phyloP scores from a whole-genome alignment of 2,888 invertebrate genomes.

The Drosophila neoperkinsi region DNA sequence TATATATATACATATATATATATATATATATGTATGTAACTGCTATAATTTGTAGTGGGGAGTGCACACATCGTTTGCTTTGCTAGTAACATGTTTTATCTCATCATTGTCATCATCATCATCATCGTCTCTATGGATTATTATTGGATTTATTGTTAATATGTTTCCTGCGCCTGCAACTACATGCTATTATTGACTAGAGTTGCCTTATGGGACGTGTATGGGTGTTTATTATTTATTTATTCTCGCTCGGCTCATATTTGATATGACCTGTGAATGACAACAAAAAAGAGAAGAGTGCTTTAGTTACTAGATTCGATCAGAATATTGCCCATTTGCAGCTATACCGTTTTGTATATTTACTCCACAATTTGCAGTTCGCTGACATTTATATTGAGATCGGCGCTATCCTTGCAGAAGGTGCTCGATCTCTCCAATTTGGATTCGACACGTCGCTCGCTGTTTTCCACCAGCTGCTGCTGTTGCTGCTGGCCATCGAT shows the following conservation, averaged over 20 bases:
- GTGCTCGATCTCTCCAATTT: conserved; percentile 85
- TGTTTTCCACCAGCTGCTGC: conserved; percentile 5
- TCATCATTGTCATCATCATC: conserved; percentile 16
- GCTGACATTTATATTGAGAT: conserved; percentile 78
- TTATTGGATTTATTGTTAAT: conserved; percentile 51
- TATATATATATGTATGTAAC: conserved; percentile 37
- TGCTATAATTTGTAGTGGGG: conserved; percentile 42
- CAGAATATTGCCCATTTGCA: not conserved
- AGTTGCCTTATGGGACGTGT: conserved; percentile 83
- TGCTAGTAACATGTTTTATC: conserved; percentile 46
- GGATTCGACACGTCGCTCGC: conserved; percentile 65
- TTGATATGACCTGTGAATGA: conserved; percentile 62
- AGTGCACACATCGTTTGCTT: conserved; percentile 36
- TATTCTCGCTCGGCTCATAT: conserved; percentile 57
- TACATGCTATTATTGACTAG: conserved; percentile 83
- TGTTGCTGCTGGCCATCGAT: conserved; percentile 68
- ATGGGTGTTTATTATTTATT: conserved; percentile 41
- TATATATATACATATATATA: conserved; percentile 25
- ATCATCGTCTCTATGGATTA: conserved; percentile 38
- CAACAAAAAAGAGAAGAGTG: not conserved
- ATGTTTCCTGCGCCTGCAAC: conserved; percentile 73
- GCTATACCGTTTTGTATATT: conserved; percentile 26
- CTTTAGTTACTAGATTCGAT: not conserved
- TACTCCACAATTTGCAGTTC: conserved; percentile 85
- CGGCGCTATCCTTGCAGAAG: conserved; percentile 85